Evolutionary conservation across 1,140 invertebrate genomes (phyloP).

Genomic region (Aphidius ervi): DNA sequence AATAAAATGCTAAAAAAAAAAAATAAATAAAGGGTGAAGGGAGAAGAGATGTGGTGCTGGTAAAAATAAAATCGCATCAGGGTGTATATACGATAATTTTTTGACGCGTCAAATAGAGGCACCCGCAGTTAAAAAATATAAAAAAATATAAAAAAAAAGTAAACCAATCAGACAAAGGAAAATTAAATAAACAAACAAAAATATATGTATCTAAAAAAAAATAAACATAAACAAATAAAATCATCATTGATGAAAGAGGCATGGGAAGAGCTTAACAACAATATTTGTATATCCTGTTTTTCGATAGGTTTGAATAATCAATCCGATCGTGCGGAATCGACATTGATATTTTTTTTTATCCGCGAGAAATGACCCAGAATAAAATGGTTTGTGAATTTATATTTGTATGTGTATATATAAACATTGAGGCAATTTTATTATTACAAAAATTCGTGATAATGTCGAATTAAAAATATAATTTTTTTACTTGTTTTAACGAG

Average conservation of each 20-base stretch:
- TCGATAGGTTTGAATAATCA: slow-evolving; percentile 6
- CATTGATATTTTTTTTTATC: slow-evolving; percentile 2
- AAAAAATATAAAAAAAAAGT: no score
- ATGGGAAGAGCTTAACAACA: not conserved
- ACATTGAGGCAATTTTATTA: not conserved
- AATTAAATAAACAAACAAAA: not conserved
- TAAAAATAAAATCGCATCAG: not conserved
- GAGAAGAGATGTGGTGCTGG: slow-evolving; percentile 1
- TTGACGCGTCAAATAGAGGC: slow-evolving; percentile 1
- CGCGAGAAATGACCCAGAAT: not conserved
- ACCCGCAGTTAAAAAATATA: slow-evolving; percentile 7
- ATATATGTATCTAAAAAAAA: not conserved
- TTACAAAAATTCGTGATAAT: not conserved
- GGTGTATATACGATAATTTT: slow-evolving; percentile 8
- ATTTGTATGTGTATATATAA: not conserved
- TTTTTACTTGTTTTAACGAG: not conserved
- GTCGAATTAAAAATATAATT: not conserved
- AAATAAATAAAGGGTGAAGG: slow-evolving; percentile 25
- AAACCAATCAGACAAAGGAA: not conserved
- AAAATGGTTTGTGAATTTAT: not conserved
- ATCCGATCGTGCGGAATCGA: slow-evolving; percentile 10
- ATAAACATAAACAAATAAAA: not conserved
- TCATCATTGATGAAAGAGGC: not conserved
- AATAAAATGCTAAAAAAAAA: slow-evolving; percentile 18
- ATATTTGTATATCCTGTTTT: not conserved